Conservation (phyloP, 2,113 vertebrate genomes). For the Microtus richardsoni region DNA sequence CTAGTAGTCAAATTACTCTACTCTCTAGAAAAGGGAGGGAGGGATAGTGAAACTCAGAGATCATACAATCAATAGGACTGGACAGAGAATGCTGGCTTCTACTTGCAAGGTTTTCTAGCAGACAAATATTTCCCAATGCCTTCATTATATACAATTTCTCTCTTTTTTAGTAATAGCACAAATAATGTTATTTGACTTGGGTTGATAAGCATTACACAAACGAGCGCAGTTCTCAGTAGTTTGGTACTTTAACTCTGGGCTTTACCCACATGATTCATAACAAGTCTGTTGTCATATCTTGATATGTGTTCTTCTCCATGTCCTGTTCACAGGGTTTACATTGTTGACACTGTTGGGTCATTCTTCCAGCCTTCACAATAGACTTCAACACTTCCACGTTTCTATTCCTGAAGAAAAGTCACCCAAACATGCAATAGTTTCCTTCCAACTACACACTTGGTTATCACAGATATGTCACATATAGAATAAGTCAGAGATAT, state of each 20-base stretch:
- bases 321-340: not conserved
- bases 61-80: not conserved
- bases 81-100: not conserved
- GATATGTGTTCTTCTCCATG: not conserved
- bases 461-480: not conserved
- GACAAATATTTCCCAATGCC: not conserved
- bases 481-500: not conserved
- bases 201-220: not conserved
- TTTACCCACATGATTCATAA: not conserved
- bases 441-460: not conserved
- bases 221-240: not conserved
- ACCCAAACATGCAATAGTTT: not conserved
- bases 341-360: not conserved
- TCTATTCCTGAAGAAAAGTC: not conserved
- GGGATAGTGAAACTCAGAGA: not conserved
- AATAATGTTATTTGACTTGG: not conserved
- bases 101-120: not conserved
- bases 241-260: not conserved
- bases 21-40: not conserved
- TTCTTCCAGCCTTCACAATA: not conserved
- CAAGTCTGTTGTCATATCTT: not conserved
- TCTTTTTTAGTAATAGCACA: slow-evolving; percentile 5
- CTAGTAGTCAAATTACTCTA: not conserved
- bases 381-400: not conserved
- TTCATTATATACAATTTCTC: not conserved